Evolutionary conservation across 2,888 invertebrate genomes (phyloP).

Genomic region (Fragum fragum): DNA sequence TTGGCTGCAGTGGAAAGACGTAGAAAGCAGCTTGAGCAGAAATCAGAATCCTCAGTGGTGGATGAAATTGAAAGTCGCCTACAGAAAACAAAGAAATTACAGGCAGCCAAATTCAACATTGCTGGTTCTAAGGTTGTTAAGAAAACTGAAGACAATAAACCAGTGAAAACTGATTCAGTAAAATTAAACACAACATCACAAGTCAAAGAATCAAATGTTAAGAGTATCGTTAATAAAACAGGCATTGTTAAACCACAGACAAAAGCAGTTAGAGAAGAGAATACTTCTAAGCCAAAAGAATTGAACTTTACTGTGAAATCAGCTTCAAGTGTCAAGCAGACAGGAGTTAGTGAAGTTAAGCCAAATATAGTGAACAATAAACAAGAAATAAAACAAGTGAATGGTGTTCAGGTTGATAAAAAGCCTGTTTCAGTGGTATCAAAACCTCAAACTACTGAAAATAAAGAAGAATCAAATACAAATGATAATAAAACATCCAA

Average conservation of each 20-base stretch:
- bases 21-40: conserved; percentile 77
- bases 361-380: conserved; percentile 38
- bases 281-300: conserved; percentile 39
- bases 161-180: conserved; percentile 33
- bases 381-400: conserved; percentile 47
- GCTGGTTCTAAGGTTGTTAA: conserved; percentile 58
- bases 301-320: conserved; percentile 57
- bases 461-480: conserved; percentile 19
- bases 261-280: conserved; percentile 34
- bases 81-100: conserved; percentile 83
- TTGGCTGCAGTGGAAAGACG: conserved; percentile 84
- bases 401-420: conserved; percentile 40
- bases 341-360: conserved; percentile 53
- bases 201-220: conserved; percentile 13
- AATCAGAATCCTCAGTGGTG: conserved; percentile 75
- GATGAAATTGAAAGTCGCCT: conserved; percentile 82
- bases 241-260: conserved; percentile 11
- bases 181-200: conserved; percentile 18
- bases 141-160: conserved; percentile 35
- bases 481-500: conserved; percentile 45
- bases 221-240: conserved; percentile 3
- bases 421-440: conserved; percentile 37
- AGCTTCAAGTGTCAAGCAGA: conserved; percentile 32
- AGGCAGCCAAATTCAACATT: conserved; percentile 78
- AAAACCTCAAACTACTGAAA: conserved; percentile 49